Evolutionary conservation across 2,888 invertebrate species (phyloP).

Genomic region (Clitarchus hookeri): DNA sequence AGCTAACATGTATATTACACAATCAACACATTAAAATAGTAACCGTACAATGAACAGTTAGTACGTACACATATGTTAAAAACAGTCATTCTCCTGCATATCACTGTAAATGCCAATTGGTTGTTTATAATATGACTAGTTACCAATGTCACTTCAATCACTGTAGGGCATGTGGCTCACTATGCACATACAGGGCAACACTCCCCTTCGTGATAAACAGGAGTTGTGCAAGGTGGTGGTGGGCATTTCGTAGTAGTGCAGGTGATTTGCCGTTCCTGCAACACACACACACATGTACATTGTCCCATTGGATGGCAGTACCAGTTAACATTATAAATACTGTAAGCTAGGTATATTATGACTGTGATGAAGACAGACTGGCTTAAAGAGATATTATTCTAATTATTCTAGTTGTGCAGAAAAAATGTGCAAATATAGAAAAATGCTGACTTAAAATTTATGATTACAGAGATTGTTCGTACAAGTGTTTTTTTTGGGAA

Average conservation of each 20-base stretch:
- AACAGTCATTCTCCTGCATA: slow-evolving; percentile 26
- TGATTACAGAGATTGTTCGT: no score
- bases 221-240: slow-evolving; percentile 52
- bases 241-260: slow-evolving; percentile 56
- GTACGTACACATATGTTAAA: slow-evolving; percentile 27
- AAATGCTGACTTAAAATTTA: no score
- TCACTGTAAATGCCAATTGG: slow-evolving; percentile 20
- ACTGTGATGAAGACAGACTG: no score
- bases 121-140: background rate
- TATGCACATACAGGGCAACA: slow-evolving; percentile 56
- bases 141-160: slow-evolving; percentile 2
- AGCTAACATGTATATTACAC: slow-evolving; percentile 30
- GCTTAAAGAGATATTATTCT: no score
- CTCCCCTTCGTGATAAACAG: slow-evolving; percentile 52
- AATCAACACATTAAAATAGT: slow-evolving; percentile 34
- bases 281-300: background rate
- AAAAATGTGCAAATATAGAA: no score
- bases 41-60: slow-evolving; percentile 31
- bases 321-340: no score
- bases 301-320: no score
- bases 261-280: slow-evolving; percentile 54
- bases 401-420: no score
- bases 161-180: slow-evolving; percentile 15
- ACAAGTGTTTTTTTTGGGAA: no score
- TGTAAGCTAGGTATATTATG: no score